phyloP scores from a whole-genome alignment of 2,888 invertebrate genomes.

The Pelosia muscerda region DNA sequence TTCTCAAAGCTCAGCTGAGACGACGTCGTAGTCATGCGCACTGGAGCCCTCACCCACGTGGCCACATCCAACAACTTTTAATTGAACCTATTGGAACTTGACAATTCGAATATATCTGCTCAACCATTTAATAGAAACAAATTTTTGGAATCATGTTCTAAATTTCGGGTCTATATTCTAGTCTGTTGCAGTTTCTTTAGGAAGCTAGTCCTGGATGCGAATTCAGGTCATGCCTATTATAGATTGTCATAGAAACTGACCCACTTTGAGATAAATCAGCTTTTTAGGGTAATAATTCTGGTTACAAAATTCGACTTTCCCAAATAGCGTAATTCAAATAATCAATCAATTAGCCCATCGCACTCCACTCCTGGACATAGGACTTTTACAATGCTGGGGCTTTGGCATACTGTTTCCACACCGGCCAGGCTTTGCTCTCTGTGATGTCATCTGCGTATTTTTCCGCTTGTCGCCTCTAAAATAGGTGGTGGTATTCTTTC shows the following conservation, averaged over 20 bases:
- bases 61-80: slow-evolving; percentile 53
- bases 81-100: slow-evolving; percentile 55
- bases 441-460: no score
- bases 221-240: background rate
- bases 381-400: no score
- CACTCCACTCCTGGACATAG: no score
- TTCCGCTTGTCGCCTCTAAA: no score
- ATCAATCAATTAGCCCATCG: no score
- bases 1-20: slow-evolving; percentile 81
- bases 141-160: background rate
- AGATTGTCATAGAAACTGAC: background rate
- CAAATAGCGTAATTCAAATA: no score
- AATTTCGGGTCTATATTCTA: background rate
- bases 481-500: no score
- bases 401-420: no score
- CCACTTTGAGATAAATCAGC: background rate
- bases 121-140: background rate
- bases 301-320: background rate
- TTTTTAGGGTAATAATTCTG: background rate
- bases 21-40: slow-evolving; percentile 76
- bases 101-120: background rate
- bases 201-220: background rate
- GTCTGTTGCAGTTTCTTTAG: background rate
- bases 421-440: no score
- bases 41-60: slow-evolving; percentile 70